A percentile compares a stretch with the other conserved stretches of the same genome.
These are phyloP conservation scores for Helogale parvula DNA, from an alignment of 2,113 vertebrate species.

Conservation along the genomic window DNA sequence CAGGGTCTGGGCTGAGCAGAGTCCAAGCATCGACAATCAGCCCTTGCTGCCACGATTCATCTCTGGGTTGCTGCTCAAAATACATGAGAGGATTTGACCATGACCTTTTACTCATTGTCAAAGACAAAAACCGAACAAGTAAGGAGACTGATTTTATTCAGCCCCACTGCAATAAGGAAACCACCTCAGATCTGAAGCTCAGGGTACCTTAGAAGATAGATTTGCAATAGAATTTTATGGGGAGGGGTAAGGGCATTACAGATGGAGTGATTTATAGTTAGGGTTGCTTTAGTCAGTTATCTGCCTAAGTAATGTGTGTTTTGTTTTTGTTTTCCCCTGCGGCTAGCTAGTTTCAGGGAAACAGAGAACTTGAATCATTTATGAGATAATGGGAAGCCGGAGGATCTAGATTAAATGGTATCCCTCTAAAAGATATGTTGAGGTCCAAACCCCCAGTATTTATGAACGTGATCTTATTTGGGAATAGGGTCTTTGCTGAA, in stretches of 20 bases:
- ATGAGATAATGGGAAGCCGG: background rate
- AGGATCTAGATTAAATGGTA: background rate
- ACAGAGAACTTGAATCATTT: background rate
- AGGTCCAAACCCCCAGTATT: background rate
- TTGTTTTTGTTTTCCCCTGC: no score
- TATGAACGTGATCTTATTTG: background rate
- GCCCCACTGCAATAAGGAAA: background rate
- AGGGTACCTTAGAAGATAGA: background rate
- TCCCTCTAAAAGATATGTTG: background rate
- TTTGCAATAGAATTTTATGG: background rate
- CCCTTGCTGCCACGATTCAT: rapidly evolving
- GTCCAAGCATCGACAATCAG: no score
- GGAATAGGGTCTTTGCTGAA: background rate
- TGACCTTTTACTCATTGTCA: background rate
- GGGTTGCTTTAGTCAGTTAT: background rate
- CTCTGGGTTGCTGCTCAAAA: background rate
- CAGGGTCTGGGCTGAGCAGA: background rate
- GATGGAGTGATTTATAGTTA: background rate
- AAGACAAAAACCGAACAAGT: background rate
- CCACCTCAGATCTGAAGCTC: background rate
- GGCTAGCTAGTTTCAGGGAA: background rate
- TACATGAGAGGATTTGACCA: background rate
- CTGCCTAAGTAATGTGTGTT: no score
- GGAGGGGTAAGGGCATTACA: background rate
- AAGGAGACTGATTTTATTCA: background rate